Conservation (phyloP, 2,113 vertebrate species). For the Diadophis punctatus region DNA sequence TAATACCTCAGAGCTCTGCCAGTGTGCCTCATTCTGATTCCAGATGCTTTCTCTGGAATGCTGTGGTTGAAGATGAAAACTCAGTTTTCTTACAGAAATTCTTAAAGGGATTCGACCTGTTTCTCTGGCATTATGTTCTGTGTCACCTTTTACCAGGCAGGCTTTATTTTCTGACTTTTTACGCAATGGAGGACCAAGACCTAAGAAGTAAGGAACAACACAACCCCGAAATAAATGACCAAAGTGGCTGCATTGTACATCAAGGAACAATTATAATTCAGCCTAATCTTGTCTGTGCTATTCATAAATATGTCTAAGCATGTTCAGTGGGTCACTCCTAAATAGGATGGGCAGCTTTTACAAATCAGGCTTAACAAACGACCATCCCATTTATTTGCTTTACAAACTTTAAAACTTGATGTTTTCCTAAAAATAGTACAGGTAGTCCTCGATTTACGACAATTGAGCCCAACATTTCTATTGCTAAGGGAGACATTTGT, state of each 20-base stretch:
- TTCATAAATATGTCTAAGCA: not conserved
- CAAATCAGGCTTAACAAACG: not conserved
- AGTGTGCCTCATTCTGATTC: conserved; percentile 19
- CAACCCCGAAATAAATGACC: not conserved
- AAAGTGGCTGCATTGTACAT: not conserved
- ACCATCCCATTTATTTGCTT: not conserved
- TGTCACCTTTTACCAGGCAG: not conserved
- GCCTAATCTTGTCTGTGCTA: not conserved
- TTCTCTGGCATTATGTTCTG: conserved; percentile 2
- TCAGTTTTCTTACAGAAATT: not conserved
- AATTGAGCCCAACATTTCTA: too few relatives aligned
- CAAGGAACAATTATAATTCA: not conserved
- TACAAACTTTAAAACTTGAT: not conserved
- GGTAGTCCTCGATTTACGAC: too few relatives aligned
- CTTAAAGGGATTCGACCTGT: not conserved
- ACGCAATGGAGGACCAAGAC: conserved; percentile 12
- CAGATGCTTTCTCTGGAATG: not conserved
- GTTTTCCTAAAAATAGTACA: not conserved
- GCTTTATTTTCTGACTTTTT: conserved; percentile 10
- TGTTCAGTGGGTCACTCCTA: not conserved
- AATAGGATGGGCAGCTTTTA: not conserved
- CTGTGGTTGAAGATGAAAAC: conserved; percentile 10
- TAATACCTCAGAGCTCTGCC: conserved; percentile 8
- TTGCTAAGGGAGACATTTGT: too few relatives aligned
- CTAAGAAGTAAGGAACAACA: conserved; percentile 18